Evolutionary conservation across 2,113 vertebrate genomes (phyloP), one percentile per base, ranked within the genome.

Genomic region (Coptodon bakossiorum): DNA sequence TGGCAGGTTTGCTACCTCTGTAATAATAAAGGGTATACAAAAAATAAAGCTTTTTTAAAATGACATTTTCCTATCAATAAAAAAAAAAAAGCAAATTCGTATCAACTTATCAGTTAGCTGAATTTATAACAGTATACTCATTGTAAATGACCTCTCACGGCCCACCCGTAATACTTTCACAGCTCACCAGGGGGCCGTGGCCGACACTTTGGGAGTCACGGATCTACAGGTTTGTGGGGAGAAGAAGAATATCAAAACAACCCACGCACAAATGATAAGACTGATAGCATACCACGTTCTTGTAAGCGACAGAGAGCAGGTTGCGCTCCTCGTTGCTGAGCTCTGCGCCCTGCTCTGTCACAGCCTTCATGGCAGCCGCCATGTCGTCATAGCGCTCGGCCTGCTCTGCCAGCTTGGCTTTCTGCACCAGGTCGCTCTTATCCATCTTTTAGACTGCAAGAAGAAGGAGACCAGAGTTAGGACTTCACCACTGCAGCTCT

Each of bases 361-460:
- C 98, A 0, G 97, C 95, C 95, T 99, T 99, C 99, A 99, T 99
- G 53, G 98, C 97, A 61, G 97, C 96, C 82, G 98, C 98, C 99
- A 99, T 99, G 90, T 99, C 99, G 87, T 99, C 99, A 10, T 99
- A 99, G 90, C 98, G 99, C 95, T 99, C 98, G 0, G 98, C 98
- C 97, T 99, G 99, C 91, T 99, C 99, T 3, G 98, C 97, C 53
- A 99, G 97, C 71, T 99, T 99, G 93, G 99, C 99, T 95, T 99
- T 99, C 97, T 99, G 98, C 82, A 99, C 98, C 96, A 99, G 97
- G 92, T 99, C 99, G 87, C 97, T 97, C 96, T 98, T 99, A 96
- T 99, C 98, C 99, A 99, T 99, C 92, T 96, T 96, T 96, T 94
- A 95, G 95, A 96, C 90, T 92, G 80, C 9, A 68, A 22, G 36